Evolutionary conservation across 1,140 invertebrate species (phyloP).

Genomic region (Macrocentrus cingulum): DNA sequence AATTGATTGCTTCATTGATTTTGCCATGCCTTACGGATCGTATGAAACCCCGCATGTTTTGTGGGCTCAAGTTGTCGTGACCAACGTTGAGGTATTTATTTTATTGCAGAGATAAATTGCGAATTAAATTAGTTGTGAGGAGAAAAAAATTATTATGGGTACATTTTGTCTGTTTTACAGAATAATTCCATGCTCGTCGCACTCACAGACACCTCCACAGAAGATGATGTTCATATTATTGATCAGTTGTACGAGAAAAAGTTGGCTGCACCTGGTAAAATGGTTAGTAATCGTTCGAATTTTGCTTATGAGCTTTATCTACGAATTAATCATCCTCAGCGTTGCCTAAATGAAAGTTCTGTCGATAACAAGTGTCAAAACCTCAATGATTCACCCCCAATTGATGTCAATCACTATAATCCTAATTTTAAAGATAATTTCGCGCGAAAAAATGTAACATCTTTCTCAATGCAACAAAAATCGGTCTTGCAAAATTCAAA

Average conservation of each 20-base stretch:
- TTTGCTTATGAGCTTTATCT: conserved; percentile 18
- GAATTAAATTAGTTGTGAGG: no score
- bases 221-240: conserved; percentile 38
- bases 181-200: conserved; percentile 42
- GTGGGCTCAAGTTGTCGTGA: background rate
- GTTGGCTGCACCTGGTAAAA: conserved; percentile 36
- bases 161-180: conserved; percentile 26
- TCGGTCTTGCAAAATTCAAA: no score
- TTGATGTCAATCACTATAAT: no score
- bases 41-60: conserved; percentile 22
- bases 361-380: background rate
- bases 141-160: background rate
- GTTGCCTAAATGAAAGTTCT: background rate
- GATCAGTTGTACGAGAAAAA: conserved; percentile 43
- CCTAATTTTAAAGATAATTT: no score
- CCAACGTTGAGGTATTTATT: conserved; percentile 9
- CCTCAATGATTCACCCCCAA: background rate
- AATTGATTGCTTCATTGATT: conserved; percentile 33
- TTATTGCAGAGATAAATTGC: background rate
- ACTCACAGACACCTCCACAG: conserved; percentile 39
- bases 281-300: conserved; percentile 43
- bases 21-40: conserved; percentile 29
- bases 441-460: no score
- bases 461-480: no score
- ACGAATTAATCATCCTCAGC: background rate